phyloP scores from a whole-genome alignment of 1,140 invertebrate species.

The Bathynomus jamesi region DNA sequence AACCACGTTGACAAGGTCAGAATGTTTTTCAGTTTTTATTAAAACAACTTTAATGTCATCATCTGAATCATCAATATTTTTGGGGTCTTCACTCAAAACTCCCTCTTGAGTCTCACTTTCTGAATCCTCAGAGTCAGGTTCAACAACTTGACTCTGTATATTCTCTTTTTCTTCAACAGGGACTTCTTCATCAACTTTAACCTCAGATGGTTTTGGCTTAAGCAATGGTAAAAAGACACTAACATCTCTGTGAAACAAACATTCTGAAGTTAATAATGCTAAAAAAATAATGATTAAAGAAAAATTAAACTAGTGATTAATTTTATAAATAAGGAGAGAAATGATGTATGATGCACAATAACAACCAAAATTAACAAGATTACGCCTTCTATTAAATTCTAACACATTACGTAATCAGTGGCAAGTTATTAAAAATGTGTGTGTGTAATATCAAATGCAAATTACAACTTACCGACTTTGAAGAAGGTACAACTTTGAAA shows the following conservation, averaged over 20 bases:
- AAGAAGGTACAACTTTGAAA: too few species aligned
- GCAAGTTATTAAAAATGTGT: too few species aligned
- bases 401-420: too few species aligned
- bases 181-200: neutral
- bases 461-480: too few species aligned
- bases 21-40: too few species aligned
- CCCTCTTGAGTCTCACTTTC: neutral
- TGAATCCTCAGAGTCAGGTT: too few species aligned
- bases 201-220: neutral
- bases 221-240: neutral
- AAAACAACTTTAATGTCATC: neutral
- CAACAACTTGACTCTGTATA: too few species aligned
- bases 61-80: neutral
- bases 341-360: neutral
- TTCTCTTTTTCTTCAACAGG: neutral
- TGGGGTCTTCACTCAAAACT: neutral
- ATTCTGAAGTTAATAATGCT: neutral
- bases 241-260: neutral
- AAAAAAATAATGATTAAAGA: neutral
- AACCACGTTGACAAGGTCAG: too few species aligned
- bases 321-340: neutral
- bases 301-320: neutral
- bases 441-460: too few species aligned
- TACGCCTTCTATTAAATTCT: too few species aligned
- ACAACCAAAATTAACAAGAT: too few species aligned